A percentile compares a stretch with the other conserved stretches of the same genome.
phyloP scores from a whole-genome alignment of 2,797 vertebrate species.

The Thaleichthys pacificus region DNA sequence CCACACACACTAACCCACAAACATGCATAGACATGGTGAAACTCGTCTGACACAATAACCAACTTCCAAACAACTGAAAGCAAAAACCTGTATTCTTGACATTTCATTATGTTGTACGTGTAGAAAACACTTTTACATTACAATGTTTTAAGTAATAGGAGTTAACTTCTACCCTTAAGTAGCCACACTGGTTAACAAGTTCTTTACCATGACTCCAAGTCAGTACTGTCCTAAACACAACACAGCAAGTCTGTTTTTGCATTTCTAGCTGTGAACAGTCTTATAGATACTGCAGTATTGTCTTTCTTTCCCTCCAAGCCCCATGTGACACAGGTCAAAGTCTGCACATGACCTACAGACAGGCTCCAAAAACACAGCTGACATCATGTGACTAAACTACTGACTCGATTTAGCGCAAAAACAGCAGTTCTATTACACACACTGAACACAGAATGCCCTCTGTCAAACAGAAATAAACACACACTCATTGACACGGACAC shows the following conservation, averaged over 20 bases:
- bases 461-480: not conserved
- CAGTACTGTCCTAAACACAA: no score
- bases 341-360: not conserved
- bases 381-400: not conserved
- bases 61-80: not conserved
- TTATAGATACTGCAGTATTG: no score
- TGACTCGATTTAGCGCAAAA: not conserved
- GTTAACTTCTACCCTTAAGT: no score
- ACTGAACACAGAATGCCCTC: not conserved
- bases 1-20: constrained; percentile 14
- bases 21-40: not conserved
- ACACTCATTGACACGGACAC: not conserved
- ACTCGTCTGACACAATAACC: constrained; percentile 1
- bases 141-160: no score
- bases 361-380: not conserved
- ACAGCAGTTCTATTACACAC: not conserved
- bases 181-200: no score
- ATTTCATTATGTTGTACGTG: not conserved
- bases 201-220: no score
- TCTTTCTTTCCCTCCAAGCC: no score
- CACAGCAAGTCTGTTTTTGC: no score
- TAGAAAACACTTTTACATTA: no score
- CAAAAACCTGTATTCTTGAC: not conserved
- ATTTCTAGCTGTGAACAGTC: no score
- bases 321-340: not conserved